A percentile compares a stretch with the other conserved stretches of the same genome.
Conservation (phyloP, 2,888 invertebrate species). For the Synergus umbraculus region DNA sequence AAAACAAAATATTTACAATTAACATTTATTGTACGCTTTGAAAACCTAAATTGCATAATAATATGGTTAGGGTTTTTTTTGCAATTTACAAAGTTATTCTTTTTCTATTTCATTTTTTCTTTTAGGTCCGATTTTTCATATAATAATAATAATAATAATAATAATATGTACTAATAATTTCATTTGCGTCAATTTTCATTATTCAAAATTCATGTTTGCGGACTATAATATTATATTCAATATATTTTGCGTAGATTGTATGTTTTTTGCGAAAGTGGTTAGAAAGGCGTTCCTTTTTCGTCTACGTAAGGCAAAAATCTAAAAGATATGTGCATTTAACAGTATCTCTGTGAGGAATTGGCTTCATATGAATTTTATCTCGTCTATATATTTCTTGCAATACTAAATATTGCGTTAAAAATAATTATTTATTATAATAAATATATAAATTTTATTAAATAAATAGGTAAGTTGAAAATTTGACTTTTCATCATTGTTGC, state of each 20-base stretch:
- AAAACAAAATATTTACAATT: no score
- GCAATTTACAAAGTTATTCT: no score
- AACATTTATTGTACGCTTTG: no score
- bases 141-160: not conserved
- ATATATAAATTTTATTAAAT: no score
- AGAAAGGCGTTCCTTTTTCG: slow-evolving; percentile 4
- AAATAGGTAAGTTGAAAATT: not conserved
- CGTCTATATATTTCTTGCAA: not conserved
- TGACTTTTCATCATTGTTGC: not conserved
- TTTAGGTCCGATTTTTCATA: not conserved
- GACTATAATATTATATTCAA: not conserved
- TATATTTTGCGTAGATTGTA: not conserved
- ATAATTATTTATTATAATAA: not conserved
- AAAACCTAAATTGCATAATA: not conserved
- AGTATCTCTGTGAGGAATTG: not conserved
- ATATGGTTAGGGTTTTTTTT: no score
- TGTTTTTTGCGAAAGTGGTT: not conserved
- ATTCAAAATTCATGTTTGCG: not conserved
- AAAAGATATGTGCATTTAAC: not conserved
- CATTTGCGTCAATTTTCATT: not conserved
- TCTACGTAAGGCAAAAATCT: not conserved
- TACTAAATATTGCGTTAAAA: not conserved
- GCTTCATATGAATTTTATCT: not conserved
- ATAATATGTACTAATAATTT: not conserved
- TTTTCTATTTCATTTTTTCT: not conserved